phyloP scores from a whole-genome alignment of 2,113 vertebrate species.

The Ariopsis seemanni region DNA sequence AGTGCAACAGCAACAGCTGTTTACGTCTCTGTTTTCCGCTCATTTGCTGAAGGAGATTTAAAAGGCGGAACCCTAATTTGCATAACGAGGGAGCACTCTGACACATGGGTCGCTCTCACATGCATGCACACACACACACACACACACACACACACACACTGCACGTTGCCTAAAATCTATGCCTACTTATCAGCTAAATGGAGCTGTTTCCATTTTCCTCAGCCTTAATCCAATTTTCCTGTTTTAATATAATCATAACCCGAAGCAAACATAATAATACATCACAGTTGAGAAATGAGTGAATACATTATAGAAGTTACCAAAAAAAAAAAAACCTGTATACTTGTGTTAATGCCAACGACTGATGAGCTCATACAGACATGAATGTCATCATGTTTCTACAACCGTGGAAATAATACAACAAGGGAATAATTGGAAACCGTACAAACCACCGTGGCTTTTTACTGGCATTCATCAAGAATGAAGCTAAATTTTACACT shows the following conservation, averaged over 20 bases:
- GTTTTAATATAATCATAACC: conserved; percentile 39
- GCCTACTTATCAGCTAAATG: conserved; percentile 33
- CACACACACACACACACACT: neutral
- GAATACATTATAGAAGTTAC: conserved; percentile 17
- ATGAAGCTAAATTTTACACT: conserved; percentile 32
- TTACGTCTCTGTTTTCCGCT: conserved; percentile 70
- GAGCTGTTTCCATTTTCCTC: conserved; percentile 5
- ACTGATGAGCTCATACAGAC: conserved; percentile 16
- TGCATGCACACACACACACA: neutral
- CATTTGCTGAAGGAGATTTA: conserved; percentile 70
- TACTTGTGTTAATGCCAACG: conserved; percentile 38
- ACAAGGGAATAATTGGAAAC: conserved; percentile 7
- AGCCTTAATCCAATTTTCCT: conserved; percentile 34
- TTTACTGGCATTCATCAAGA: conserved; percentile 33
- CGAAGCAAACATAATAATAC: neutral
- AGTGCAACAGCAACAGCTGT: conserved; percentile 76
- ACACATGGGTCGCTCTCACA: conserved; percentile 2
- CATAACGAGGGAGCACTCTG: conserved; percentile 55
- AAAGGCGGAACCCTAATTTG: conserved; percentile 66
- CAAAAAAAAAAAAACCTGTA: neutral
- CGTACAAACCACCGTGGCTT: conserved; percentile 10
- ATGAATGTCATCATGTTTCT: conserved; percentile 46
- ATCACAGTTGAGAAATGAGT: conserved; percentile 24
- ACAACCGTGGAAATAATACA: conserved; percentile 18
- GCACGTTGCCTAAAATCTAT: neutral